Evolutionary conservation across 2,888 invertebrate genomes (phyloP).

Genomic region (Dasypolia templi): DNA sequence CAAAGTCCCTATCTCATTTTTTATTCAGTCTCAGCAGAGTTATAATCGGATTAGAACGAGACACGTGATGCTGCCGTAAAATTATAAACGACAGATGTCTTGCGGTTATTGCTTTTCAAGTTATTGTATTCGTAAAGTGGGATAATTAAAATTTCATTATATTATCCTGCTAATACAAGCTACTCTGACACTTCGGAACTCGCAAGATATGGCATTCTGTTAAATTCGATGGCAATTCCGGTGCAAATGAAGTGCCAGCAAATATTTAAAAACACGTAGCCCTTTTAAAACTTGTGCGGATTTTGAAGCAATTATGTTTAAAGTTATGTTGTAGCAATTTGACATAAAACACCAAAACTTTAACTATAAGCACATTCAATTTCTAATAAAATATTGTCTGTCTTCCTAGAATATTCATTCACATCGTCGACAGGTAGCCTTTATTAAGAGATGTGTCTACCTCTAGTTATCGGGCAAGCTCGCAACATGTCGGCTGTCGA

Average conservation of each 20-base stretch:
- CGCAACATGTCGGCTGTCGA: slow-evolving; percentile 49
- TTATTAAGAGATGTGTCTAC: slow-evolving; percentile 29
- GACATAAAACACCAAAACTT: neutral
- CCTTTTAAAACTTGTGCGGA: neutral
- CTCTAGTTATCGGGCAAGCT: slow-evolving; percentile 46
- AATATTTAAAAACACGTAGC: neutral
- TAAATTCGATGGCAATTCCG: neutral
- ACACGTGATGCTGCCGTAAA: slow-evolving; percentile 38
- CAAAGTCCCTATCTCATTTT: slow-evolving; percentile 39
- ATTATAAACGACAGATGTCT: slow-evolving; percentile 37
- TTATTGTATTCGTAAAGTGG: slow-evolving; percentile 20
- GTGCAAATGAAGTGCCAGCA: neutral
- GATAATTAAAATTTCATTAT: slow-evolving; percentile 20
- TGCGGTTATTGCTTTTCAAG: slow-evolving; percentile 25
- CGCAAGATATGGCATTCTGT: neutral
- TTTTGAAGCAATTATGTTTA: neutral
- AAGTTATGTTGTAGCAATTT: neutral
- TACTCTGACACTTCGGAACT: neutral
- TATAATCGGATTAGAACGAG: slow-evolving; percentile 49
- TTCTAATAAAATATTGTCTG: slow-evolving; percentile 11
- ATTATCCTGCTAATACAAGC: slow-evolving; percentile 14
- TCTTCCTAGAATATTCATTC: slow-evolving; percentile 11
- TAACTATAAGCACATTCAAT: neutral
- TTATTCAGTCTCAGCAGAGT: slow-evolving; percentile 48
- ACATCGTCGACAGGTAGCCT: slow-evolving; percentile 19